Conservation (phyloP, 2,113 vertebrate species). For the Geothlypis trichas region DNA sequence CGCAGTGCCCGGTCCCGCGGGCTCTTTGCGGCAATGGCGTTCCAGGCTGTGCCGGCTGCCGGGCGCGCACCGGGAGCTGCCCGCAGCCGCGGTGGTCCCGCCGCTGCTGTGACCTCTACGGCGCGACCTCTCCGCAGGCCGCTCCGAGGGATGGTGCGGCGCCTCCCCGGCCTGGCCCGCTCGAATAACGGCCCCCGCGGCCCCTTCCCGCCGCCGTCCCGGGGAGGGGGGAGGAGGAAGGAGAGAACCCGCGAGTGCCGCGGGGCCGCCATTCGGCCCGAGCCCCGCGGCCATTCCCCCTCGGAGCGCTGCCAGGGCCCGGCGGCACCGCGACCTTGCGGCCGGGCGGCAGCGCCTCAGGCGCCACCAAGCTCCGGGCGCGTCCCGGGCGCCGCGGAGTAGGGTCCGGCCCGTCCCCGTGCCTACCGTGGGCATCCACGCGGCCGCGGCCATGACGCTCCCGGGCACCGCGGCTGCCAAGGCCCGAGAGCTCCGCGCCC, state of each 20-base stretch:
- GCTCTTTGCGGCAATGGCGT: rapidly evolving
- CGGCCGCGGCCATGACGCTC: background rate
- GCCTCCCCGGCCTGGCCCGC: background rate
- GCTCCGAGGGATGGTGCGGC: background rate
- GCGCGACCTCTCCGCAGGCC: background rate
- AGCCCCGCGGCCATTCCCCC: background rate
- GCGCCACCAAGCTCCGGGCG: background rate
- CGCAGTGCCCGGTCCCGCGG: rapidly evolving
- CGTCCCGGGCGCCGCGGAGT: no score
- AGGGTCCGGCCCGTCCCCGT: background rate
- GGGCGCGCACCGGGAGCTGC: background rate
- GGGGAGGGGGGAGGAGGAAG: no score
- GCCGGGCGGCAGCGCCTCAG: background rate
- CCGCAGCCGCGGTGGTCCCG: background rate
- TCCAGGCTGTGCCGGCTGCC: rapidly evolving
- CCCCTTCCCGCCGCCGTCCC: background rate
- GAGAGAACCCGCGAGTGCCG: background rate
- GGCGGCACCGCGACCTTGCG: background rate
- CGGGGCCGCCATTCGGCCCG: background rate
- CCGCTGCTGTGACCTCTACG: background rate
- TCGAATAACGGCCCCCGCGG: background rate
- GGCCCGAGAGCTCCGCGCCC: background rate
- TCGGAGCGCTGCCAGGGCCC: background rate
- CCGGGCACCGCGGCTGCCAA: background rate
- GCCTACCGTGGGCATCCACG: background rate